Evolutionary conservation across 2,888 invertebrate genomes (phyloP), one percentile per base, ranked within the genome.

Genomic region (Apodemia mormo): DNA sequence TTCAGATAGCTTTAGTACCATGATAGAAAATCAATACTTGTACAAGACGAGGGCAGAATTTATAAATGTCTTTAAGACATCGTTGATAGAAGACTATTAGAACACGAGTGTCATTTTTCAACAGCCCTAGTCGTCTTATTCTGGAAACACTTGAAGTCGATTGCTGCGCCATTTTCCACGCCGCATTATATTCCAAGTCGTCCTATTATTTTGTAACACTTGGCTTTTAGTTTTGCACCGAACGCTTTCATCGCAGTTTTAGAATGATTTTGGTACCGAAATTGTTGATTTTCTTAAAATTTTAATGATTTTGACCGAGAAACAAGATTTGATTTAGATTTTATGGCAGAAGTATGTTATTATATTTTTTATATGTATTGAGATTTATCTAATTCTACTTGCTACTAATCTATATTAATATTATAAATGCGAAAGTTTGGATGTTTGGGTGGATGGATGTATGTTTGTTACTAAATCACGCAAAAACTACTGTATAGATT

Each of bases 151-250:
- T 61, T 33, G 61, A 65, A 65, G 49, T 67, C 30, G 68, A 65
- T 64, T 40, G 40, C 29, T 37, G 69, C 69, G 68, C 68, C 65
- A 66, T 69, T 65, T 65, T 68, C 40, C n/a, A n/a, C 65, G 66
- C 67, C 69, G 67, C 72, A 68, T 71, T 73, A 68, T 71, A 54
- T 69, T 61, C 68, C 72, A 61, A 65, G 37, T 65, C 54, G 68
- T 66, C 68, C 72, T 68, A 72, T 74, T 73, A 73, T 72, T 71
- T 67, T 65, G 66, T 49, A 30, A 72, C 68, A 64, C 71, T 72
- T 64, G 65, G 67, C 65, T 71, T 70, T 66, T 69, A 69, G 71
- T 74, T 70, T 71, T 67, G 70, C 68, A 69, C 69, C 69, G 70
- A 72, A 70, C 64, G 68, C 70, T 67, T 66, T 64, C 61, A 14